Evolutionary conservation across 2,888 invertebrate species (phyloP).

Genomic region (Trisateles emortualis): DNA sequence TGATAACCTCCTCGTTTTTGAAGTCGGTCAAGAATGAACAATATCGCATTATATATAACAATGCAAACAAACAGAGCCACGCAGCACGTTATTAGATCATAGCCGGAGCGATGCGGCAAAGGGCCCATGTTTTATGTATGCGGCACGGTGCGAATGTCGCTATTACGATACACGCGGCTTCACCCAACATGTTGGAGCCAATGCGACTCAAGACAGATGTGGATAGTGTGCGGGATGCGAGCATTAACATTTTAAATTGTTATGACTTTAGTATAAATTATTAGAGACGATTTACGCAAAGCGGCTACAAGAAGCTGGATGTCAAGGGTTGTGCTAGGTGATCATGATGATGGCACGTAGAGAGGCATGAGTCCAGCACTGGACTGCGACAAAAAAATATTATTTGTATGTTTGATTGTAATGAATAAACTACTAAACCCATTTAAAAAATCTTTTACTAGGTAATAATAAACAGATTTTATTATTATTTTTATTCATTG

Average conservation of each 20-base stretch:
- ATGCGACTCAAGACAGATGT: constrained; percentile 16
- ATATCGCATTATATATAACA: constrained; percentile 22
- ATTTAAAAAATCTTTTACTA: too few relatives aligned
- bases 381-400: too few relatives aligned
- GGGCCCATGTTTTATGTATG: constrained; percentile 80
- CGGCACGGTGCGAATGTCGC: constrained; percentile 49
- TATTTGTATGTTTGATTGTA: too few relatives aligned
- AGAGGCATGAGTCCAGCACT: too few relatives aligned
- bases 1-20: too few relatives aligned
- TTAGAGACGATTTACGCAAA: neutral
- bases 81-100: constrained; percentile 81
- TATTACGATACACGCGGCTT: constrained; percentile 42
- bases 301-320: too few relatives aligned
- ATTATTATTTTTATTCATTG: too few relatives aligned
- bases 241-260: constrained; percentile 6
- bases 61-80: constrained; percentile 56
- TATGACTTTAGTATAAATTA: neutral
- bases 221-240: constrained; percentile 3
- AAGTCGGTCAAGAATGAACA: too few relatives aligned
- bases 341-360: too few relatives aligned
- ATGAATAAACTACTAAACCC: too few relatives aligned
- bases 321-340: too few relatives aligned
- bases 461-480: too few relatives aligned
- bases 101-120: constrained; percentile 72
- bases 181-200: constrained; percentile 12